Evolutionary conservation across 53 echinoderm and acorn worm species (phyloP), one percentile per base, ranked within the genome.

Genomic region (Henricia sp.): DNA sequence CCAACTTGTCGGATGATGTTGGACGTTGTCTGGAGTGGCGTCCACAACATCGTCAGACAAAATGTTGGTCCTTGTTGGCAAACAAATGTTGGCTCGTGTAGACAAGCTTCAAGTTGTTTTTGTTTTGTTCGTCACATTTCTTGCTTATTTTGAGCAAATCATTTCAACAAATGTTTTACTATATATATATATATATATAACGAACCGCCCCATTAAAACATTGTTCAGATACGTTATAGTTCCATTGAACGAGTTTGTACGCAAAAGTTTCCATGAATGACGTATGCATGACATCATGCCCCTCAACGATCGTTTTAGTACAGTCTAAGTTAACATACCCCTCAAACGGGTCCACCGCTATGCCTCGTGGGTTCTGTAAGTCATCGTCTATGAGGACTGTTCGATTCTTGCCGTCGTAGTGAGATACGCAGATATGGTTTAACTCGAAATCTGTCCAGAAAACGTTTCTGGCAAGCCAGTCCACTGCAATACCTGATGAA

Each of bases 361-460:
- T 91, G 33, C 77, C 77, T 26, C 91, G 53, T 13, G 91, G 94
- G 34, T 82, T 70, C 23, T 86, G 19, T 2, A 94, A 69, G 25
- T 91, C 57, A 2, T 88, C 93, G 10, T 50, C 71, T 1, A 91
- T 50, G 35, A 95, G 76, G 23, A 77, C 83, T 1, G 41, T 59
- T 14, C 90, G 83, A 24, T 75, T 55, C 0, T 57, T 75, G 24
- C 90, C 93, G 56, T 93, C 91, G 35, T 91, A 91, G 17, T 83
- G 84, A 34, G 89, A 83, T 19, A 92, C 91, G 42, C 71, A 74
- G 16, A 95, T 76, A 28, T 93, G 84, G 23, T 89, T 86, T 11
- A 82, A 63, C 16, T 50, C 50, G 42, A 85, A 90, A 38, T 95
- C 95, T 9, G 95, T 93, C 95, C 93, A 93, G 86, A 83, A 95